Conservation (phyloP, 1,140 invertebrate species). For the Ditylenchus dipsaci region DNA sequence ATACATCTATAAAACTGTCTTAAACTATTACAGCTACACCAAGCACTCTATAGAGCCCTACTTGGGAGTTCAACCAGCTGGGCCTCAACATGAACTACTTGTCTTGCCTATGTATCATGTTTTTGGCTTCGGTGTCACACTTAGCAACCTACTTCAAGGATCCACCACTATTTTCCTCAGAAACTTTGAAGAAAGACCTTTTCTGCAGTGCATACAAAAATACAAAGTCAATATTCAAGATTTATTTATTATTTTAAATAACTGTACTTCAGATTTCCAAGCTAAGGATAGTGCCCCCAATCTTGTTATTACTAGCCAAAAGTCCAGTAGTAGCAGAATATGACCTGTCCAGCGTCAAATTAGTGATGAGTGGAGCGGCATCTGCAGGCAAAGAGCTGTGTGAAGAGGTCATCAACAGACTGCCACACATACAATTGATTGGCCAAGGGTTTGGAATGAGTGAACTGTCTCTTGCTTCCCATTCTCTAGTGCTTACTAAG, state of each 20-base stretch:
- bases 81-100: slow-evolving; percentile 62
- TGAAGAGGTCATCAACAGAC: slow-evolving; percentile 22
- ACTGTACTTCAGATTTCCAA: slow-evolving; percentile 15
- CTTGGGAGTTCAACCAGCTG: slow-evolving; percentile 27
- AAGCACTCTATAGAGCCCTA: slow-evolving; percentile 14
- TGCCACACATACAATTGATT: neutral
- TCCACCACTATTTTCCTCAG: slow-evolving; percentile 70
- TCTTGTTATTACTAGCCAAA: slow-evolving; percentile 41
- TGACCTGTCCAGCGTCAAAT: slow-evolving; percentile 29
- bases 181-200: slow-evolving; percentile 70
- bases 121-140: slow-evolving; percentile 68
- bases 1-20: no score
- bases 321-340: slow-evolving; percentile 34
- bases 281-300: slow-evolving; percentile 31
- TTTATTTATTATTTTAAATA: neutral
- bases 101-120: slow-evolving; percentile 81
- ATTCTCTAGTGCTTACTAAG: slow-evolving; percentile 5
- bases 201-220: slow-evolving; percentile 67
- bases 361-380: slow-evolving; percentile 34
- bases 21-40: neutral
- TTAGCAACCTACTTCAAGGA: slow-evolving; percentile 64
- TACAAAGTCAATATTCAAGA: slow-evolving; percentile 61
- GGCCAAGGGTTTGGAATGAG: slow-evolving; percentile 16
- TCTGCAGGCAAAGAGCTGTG: slow-evolving; percentile 31
- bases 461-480: slow-evolving; percentile 8